Evolutionary conservation across 2,888 invertebrate species (phyloP), one percentile per base, ranked within the genome.

Genomic region (Drosophila subsilvestris): DNA sequence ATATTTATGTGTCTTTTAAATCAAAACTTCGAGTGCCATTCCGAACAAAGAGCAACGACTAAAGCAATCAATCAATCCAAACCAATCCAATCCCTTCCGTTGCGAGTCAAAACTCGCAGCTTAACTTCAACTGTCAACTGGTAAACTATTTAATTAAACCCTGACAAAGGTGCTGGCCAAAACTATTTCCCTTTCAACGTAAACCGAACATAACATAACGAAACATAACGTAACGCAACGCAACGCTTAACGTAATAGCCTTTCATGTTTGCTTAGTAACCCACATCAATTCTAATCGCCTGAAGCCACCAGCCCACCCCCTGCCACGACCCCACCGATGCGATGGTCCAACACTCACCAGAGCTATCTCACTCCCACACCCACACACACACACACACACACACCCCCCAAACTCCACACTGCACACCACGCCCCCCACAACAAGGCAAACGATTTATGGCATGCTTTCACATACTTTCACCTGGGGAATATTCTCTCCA

Each of bases 211-310:
- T 10, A 71, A 55, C 61, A 45, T 27, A 73, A 67, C 80, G 68
- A 37, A 79, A 72, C 76, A 61, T 47, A 81, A 77, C 80, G 75
- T 70, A 86, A 83, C 86, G 84, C 78, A 86, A 83, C 86, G 84
- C 78, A 86, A 79, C 84, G 84, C 80, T 86, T 83, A 86, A 78
- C 81, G 86, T 86, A 88, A 88, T 86, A 86, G 85, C 88, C 83
- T 88, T 86, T 86, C 84, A 88, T 86, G 86, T 88, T 88, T 86
- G 86, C 86, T 86, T 79, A 86, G 88, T 84, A 86, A 88, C 86
- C 86, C 86, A 86, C 86, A 86, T 86, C 86, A 86, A 86, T 86
- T 86, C 88, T 80, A 88, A 88, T 88, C 86, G 84, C 86, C 78
- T 70, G 81, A 70, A 76, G 86, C 73, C 71, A 53, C 73, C 44